These are phyloP conservation scores for Ormyrus nitidulus DNA, from an alignment of 2,888 invertebrate genomes.

Conservation along the genomic window DNA sequence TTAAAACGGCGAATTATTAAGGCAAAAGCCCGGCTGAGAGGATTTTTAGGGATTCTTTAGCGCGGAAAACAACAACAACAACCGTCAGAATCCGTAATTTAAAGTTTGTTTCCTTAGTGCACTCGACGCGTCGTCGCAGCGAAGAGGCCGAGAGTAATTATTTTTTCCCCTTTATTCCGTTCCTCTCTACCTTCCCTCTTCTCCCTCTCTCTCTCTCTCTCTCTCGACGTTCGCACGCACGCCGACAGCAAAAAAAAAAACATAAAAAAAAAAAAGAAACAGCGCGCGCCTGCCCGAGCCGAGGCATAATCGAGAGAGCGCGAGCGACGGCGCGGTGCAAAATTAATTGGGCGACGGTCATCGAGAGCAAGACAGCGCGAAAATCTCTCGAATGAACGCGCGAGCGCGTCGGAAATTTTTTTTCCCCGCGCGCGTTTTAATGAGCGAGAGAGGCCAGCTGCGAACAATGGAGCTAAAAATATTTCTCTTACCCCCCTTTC, in stretches of 20 bases:
- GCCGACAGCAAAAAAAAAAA: neutral
- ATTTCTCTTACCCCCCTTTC: neutral
- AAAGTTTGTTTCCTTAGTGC: neutral
- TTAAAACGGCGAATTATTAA: no score
- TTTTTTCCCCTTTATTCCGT: constrained; percentile 16
- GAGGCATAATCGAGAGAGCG: neutral
- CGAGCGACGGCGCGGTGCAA: constrained; percentile 2
- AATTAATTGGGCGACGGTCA: constrained; percentile 37
- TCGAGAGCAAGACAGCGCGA: constrained; percentile 21
- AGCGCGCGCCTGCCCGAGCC: neutral
- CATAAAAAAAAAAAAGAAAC: neutral
- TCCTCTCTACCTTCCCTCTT: neutral
- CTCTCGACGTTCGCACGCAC: neutral
- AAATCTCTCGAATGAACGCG: neutral
- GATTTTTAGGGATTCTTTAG: no score
- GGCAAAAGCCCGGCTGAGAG: no score
- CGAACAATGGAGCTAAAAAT: neutral
- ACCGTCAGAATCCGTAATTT: no score
- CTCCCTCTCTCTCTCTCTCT: neutral
- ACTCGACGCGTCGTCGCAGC: neutral
- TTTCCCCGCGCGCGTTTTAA: neutral
- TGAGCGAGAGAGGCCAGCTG: neutral
- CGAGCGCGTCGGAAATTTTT: no score
- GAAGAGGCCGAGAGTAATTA: constrained; percentile 9
- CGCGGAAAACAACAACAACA: no score